A percentile compares a stretch with the other conserved stretches of the same genome.
Conservation (phyloP, 2,797 vertebrate species). For the Perodicticus potto region DNA sequence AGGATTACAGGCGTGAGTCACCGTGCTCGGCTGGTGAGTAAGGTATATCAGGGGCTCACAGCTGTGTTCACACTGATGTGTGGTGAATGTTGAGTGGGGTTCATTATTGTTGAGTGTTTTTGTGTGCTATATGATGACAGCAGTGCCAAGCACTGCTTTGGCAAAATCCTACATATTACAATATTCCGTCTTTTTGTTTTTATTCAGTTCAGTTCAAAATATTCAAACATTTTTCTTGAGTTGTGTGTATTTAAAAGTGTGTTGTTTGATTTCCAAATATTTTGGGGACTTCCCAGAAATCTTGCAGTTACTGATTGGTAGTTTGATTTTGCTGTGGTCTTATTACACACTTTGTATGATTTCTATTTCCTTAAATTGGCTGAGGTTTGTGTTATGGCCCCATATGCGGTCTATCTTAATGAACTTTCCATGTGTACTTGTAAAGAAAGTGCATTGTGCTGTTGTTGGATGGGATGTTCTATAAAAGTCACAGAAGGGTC, state of each 20-base stretch:
- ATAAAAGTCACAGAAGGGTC: not conserved
- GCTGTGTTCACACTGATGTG: too few relatives aligned
- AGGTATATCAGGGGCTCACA: too few relatives aligned
- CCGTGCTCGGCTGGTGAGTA: too few relatives aligned
- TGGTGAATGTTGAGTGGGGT: too few relatives aligned
- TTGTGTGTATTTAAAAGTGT: not conserved
- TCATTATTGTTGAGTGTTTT: too few relatives aligned
- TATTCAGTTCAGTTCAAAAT: not conserved
- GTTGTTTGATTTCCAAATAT: not conserved
- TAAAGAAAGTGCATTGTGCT: not conserved
- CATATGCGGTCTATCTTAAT: not conserved
- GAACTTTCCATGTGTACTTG: not conserved
- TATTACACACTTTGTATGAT: not conserved
- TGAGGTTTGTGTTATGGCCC: not conserved
- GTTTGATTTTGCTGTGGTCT: not conserved
- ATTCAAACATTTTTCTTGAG: not conserved
- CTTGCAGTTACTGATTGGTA: not conserved
- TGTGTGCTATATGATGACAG: too few relatives aligned
- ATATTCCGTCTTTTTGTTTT: not conserved
- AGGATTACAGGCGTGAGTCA: too few relatives aligned
- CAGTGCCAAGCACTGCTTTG: not conserved
- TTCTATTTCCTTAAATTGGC: too few relatives aligned
- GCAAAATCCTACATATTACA: not conserved
- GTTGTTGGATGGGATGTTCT: not conserved
- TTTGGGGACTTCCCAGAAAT: not conserved